Percentiles rank a stretch among this genome's conserved stretches.
Conservation (phyloP, 1,140 invertebrate species). For the Sarcophaga bullata region DNA sequence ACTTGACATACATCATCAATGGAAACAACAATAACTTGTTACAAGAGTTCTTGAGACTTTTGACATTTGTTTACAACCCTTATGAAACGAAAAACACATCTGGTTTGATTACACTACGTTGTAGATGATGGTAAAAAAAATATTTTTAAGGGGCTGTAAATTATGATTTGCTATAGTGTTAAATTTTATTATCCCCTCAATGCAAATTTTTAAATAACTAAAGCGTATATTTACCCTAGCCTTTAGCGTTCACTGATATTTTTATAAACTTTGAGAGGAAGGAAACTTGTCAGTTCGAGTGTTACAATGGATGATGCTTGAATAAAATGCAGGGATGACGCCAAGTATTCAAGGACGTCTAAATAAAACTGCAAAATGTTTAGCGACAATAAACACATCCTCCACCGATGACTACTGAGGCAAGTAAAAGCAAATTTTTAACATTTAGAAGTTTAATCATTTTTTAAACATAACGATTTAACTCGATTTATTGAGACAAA, state of each 20-base stretch:
- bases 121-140: not conserved
- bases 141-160: not conserved
- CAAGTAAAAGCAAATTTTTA: too few species aligned
- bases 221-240: not conserved
- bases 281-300: not conserved
- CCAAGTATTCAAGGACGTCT: too few species aligned
- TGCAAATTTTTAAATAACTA: not conserved
- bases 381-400: not conserved
- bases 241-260: too few species aligned
- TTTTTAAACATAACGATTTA: too few species aligned
- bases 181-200: slow-evolving; percentile 6
- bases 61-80: slow-evolving; percentile 14
- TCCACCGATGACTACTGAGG: too few species aligned
- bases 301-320: not conserved
- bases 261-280: not conserved
- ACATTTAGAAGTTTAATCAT: too few species aligned
- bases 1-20: slow-evolving; percentile 14
- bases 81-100: not conserved
- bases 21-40: slow-evolving; percentile 10
- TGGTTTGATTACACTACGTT: not conserved
- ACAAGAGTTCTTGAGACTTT: slow-evolving; percentile 11
- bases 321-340: not conserved
- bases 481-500: too few species aligned
- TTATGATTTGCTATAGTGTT: slow-evolving; percentile 15
- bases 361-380: not conserved